Evolutionary conservation across 2,113 vertebrate species (phyloP), one percentile per base, ranked within the genome.

Genomic region (Neogale vison): DNA sequence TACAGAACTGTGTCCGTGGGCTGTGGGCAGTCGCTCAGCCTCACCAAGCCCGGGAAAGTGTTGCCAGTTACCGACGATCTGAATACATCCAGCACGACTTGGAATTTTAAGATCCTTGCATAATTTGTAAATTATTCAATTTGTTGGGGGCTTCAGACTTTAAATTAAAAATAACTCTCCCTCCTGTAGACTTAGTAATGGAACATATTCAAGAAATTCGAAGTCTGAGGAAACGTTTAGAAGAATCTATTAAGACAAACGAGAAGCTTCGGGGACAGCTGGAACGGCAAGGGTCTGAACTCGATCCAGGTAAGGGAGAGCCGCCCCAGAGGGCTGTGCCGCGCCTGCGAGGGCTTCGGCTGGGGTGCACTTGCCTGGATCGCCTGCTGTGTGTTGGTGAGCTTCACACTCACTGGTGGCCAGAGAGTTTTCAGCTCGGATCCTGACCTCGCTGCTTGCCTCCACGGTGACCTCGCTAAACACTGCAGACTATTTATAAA

Each of bases 131-230:
- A 98, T 85, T 97, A 93, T 81, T 93, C 88, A 67, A 13, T 90
- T 88, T 90, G 31, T 90, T 95, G 97, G 97, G 94, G 90, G 95
- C 95, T 96, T 93, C 72, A 86, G 4, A 97, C n/a, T 82, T 97
- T 96, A 94, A 96, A 96, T 97, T 97, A 97, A 95, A 98, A 98
- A 86, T 92, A 87, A 87, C 36, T 95, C 72, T 98, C 93, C 84
- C 98, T 98, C 97, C 89, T 87, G 96, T 98, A 99, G 99, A 99
- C 94, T 98, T 99, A 96, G 97, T 99, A 97, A 99, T 99, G 97
- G 99, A 99, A 95, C 99, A 99, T 91, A 99, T 99, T 57, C 99
- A 99, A 96, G 99, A 99, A 99, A 99, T 99, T 96, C 98, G 99
- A 95, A 99, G 99, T 89, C 97, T 99, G 97, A 99, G 99, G 84